Evolutionary conservation across 1,140 invertebrate genomes (phyloP).

Genomic region (Meloidogyne exigua): DNA sequence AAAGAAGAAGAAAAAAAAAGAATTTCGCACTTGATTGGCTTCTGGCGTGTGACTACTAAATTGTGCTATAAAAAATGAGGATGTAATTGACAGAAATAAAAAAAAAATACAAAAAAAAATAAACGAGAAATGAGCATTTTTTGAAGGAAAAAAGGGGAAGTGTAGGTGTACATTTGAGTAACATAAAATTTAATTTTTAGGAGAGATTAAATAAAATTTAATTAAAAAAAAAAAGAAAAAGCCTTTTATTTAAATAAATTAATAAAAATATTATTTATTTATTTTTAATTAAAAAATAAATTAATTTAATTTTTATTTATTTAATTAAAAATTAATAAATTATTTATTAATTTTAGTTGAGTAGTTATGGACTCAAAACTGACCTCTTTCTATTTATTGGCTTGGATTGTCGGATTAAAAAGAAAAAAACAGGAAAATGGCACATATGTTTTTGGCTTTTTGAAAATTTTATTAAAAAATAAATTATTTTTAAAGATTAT

Average conservation of each 20-base stretch:
- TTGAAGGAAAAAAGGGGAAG: background rate
- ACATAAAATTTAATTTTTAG: too few relatives aligned
- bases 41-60: background rate
- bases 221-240: too few relatives aligned
- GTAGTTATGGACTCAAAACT: background rate
- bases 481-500: too few relatives aligned
- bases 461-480: background rate
- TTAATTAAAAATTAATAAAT: too few relatives aligned
- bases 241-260: too few relatives aligned
- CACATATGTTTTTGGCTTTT: conserved; percentile 2
- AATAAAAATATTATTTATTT: too few relatives aligned
- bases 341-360: background rate
- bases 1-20: background rate
- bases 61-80: background rate
- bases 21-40: background rate
- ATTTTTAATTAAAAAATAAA: too few relatives aligned
- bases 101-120: too few relatives aligned
- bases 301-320: too few relatives aligned
- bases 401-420: background rate
- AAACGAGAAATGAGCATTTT: background rate
- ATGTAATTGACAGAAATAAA: conserved; percentile 1
- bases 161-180: background rate
- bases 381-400: background rate
- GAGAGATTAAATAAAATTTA: too few relatives aligned
- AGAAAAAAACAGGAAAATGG: background rate